phyloP scores from a whole-genome alignment of 2,797 vertebrate genomes.

The Cetoscarus ocellatus region DNA sequence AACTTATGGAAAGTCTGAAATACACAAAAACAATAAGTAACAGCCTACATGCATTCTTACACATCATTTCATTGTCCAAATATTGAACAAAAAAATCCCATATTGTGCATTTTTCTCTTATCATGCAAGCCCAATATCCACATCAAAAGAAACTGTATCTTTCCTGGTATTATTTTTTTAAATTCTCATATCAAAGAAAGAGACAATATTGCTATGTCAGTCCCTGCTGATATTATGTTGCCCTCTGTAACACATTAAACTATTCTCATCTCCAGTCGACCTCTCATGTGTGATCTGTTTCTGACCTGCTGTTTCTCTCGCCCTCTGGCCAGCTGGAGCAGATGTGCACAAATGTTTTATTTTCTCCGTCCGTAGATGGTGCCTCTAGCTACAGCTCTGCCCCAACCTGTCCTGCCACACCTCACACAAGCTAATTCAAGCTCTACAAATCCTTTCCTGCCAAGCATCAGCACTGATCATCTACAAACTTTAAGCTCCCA shows the following conservation, averaged over 20 bases:
- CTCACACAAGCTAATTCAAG: slow-evolving; percentile 29
- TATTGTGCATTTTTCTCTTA: no score
- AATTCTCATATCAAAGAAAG: no score
- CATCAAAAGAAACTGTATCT: no score
- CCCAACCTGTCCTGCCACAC: not conserved
- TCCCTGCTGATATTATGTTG: no score
- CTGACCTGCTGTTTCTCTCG: slow-evolving; percentile 52
- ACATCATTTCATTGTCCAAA: no score
- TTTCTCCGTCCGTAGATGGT: slow-evolving; percentile 45
- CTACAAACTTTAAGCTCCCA: slow-evolving; percentile 1
- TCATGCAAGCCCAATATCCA: no score
- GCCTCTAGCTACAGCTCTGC: slow-evolving; percentile 34
- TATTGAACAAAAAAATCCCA: no score
- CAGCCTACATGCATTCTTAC: no score
- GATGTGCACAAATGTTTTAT: slow-evolving; percentile 41
- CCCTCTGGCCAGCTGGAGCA: slow-evolving; percentile 49
- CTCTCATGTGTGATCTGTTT: slow-evolving; percentile 28
- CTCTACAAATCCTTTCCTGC: slow-evolving; percentile 34
- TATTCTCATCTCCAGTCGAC: slow-evolving; percentile 23
- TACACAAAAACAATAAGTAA: no score
- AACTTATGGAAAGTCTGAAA: no score
- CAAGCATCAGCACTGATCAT: slow-evolving; percentile 19
- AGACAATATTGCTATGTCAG: no score
- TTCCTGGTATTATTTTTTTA: no score
- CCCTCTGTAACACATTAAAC: not conserved